Base-by-base conservation (phyloP, 2,797 vertebrate genomes). In the Crypturellus tataupa region DNA sequence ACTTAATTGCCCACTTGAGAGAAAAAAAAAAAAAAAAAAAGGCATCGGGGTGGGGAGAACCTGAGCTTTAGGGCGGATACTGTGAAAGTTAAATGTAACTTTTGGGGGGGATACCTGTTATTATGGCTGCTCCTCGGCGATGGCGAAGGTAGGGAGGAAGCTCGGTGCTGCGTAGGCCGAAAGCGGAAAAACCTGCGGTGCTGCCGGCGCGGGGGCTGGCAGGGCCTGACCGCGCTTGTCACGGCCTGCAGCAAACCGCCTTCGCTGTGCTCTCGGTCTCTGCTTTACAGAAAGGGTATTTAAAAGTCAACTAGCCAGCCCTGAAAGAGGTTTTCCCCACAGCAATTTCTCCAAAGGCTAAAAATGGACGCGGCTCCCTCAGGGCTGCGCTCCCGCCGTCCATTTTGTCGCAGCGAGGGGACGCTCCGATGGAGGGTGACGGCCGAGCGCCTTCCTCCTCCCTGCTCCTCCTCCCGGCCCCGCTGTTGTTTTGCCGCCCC, bases 321-420 rank as follows among this genome's bases (percentile, higher is more conserved):
- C 12, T 42, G 0, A 9, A 20, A 3, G 24, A 16, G 3, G 2
- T 39, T 39, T 39, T 39, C 10, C 10, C 60, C 33, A 6, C 12
- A 13, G 0, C 10, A 53, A 56, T n/a, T 68, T 33, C 27, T 29
- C 44, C 23, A 8, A 3, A 31, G 44, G 15, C 40, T n/a, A 37
- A 10, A 25, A 49, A 11, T 21, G 15, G 31, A 9, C 14, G 18
- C 18, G 12, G 9, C 39, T 31, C 21, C 19, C 15, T 42, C 16
- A 4, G 15, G 76, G 18, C 67, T 12, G 14, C 31, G 29, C 49
- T 19, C 5, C 35, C 6, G 69, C 25, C 94, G 88, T 95, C 95
- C 95, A 94, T 96, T 93, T 96, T 94, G 89, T 46, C 42, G 82
- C 82, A 75, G 12, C 2, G 29, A 80, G 31, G 39, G 25, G 53